Evolutionary conservation across 2,797 vertebrate species (phyloP), one percentile per base, ranked within the genome.

Genomic region (Cryptoblepharus egeriae): DNA sequence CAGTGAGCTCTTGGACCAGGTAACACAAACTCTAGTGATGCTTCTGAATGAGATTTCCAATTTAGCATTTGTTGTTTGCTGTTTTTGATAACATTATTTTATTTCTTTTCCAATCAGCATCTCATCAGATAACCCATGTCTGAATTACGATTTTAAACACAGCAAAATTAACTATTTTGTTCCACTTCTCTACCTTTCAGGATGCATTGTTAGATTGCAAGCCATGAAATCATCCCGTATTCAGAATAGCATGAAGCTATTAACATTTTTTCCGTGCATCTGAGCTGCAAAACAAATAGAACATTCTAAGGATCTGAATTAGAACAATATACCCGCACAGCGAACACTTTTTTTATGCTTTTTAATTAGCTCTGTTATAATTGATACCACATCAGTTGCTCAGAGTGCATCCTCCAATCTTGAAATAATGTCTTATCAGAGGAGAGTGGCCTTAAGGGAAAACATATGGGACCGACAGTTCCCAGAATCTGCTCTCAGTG

Each of bases 331-430:
- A 58, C 37, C 55, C 88, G 49, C 37, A 57, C 80, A 89, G 80
- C 45, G 42, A 74, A 84, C 8, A 15, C 3, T 60, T 70, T 86
- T 42, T 82, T 72, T 68, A 77, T 75, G 86, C 91, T 75, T 61
- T 89, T 91, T 86, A 77, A 76, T 89, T 70, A 73, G 26, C 49
- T 35, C 70, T 75, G 64, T 91, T 92, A 80, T 58, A 77, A 84
- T 88, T 89, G 88, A 91, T 92, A 73, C 4, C 65, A 28, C n/a
- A 79, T 90, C 87, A 91, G 0, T 68, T 82, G 28, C 63, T 79
- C 81, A 68, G 82, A 82, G 84, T 63, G 88, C 20, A 86, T 87
- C n/a, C 81, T 49, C 32, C 49, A 65, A 65, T 26, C 18, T 28
- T 85, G 55, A 80, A 64, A 77, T 80, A 84, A 72, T 61, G 16